Evolutionary conservation across 2,113 vertebrate species (phyloP), one percentile per base, ranked within the genome.

Genomic region (Chinchilla lanigera): DNA sequence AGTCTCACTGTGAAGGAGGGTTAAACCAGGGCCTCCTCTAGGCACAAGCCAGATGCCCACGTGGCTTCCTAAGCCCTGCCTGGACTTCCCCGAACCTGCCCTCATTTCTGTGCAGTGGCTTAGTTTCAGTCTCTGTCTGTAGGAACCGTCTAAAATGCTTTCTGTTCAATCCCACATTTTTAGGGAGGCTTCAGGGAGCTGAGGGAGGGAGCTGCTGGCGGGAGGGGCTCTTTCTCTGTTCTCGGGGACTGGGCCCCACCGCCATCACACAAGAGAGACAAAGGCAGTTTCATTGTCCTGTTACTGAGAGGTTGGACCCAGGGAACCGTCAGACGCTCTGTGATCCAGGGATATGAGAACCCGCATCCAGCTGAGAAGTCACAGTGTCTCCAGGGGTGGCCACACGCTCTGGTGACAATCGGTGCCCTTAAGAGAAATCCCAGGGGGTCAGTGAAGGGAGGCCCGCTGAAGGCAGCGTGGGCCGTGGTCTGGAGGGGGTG

Each of bases 51-150:
- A 2, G 3, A 20, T 35, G 2, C 20, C 16, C 4, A 0, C 3
- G 3, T 52, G 69, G 7, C 9, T 50, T 4, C 33, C 12, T 33
- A 6, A 33, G 44, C 4, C 4, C 22, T 1, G 33, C 16, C 0
- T 7, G 3, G 1, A 2, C 8, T 26, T 65, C 11, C 33, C 50
- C 54, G 22, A 61, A 24, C 12, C 19, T 20, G 3, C 54, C 26
- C 5, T 3, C 38, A 24, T 6, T 30, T 2, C 13, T 16, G 5
- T 0, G 3, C 16, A 17, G 47, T 0, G 0, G 11, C 20, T 58
- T 20, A 6, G 28, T 12, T 52, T 20, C 50, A 8, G 4, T 17
- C 67, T 87, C 78, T 10, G 35, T 52, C 47, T 30, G 3, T 0
- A 5, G 50, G 44, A 33, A 11, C 0, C 3, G 16, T 52, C 69